Percentiles rank a stretch among this genome's conserved stretches.
Evolutionary conservation across 2,888 invertebrate genomes (phyloP).

Genomic region (Aphodius granarius): DNA sequence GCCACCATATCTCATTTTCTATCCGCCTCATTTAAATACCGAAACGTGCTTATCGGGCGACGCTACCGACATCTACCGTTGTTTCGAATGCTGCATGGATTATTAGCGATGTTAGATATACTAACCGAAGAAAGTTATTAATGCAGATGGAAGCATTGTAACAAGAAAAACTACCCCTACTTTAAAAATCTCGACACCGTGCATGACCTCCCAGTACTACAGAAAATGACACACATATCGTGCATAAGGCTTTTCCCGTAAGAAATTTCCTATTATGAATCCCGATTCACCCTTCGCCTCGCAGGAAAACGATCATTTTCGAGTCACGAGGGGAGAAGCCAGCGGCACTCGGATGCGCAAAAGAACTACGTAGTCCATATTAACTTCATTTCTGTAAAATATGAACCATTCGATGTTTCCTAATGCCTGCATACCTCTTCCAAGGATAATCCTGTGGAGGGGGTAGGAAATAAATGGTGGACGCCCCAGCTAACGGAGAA

Average conservation of each 20-base stretch:
- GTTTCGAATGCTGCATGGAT: neutral
- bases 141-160: neutral
- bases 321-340: neutral
- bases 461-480: neutral
- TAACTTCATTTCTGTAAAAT: neutral
- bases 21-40: neutral
- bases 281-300: neutral
- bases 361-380: neutral
- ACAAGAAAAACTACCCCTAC: too few species aligned
- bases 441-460: neutral
- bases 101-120: neutral
- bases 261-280: neutral
- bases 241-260: neutral
- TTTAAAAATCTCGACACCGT: neutral
- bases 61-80: neutral
- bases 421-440: neutral
- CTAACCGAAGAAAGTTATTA: neutral
- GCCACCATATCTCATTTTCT: neutral
- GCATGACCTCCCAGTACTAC: neutral
- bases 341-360: neutral
- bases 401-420: neutral
- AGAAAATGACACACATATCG: neutral
- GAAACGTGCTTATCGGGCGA: neutral
- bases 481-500: neutral
- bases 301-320: neutral